A percentile compares a stretch with the other conserved stretches of the same genome.
Conservation (phyloP, 2,888 invertebrate genomes). For the Melinopterus prodromus region DNA sequence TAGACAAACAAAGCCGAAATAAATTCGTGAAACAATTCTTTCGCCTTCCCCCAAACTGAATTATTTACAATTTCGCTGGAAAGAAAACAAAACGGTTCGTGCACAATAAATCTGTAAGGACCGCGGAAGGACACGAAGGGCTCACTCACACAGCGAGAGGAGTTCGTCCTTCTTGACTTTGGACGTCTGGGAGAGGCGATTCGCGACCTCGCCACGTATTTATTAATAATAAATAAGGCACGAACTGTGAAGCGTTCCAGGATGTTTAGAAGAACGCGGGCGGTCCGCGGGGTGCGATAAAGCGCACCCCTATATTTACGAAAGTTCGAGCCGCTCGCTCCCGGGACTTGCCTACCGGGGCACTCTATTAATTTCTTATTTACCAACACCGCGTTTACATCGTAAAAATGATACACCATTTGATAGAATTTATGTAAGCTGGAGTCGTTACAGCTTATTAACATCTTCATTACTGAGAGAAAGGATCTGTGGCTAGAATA, state of each 20-base stretch:
- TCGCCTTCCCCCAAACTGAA: background rate
- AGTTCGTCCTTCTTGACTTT: background rate
- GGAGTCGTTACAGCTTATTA: background rate
- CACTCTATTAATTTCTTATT: background rate
- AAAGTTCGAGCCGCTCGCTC: background rate
- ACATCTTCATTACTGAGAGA: too few relatives aligned
- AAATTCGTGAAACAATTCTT: background rate
- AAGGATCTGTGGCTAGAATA: too few relatives aligned
- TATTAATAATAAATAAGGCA: slow-evolving; percentile 31
- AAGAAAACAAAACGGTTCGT: background rate
- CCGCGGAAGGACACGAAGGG: background rate
- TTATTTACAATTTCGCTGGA: background rate
- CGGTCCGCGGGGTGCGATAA: slow-evolving; percentile 24
- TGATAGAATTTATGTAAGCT: background rate
- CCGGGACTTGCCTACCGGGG: background rate
- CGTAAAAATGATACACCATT: background rate
- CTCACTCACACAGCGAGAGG: background rate
- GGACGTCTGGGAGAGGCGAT: background rate
- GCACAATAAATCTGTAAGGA: background rate
- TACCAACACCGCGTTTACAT: background rate
- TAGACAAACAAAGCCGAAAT: background rate
- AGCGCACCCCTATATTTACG: slow-evolving; percentile 15
- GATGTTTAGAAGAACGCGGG: slow-evolving; percentile 23
- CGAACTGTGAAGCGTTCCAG: slow-evolving; percentile 29
- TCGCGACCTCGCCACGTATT: slow-evolving; percentile 23